Conservation (phyloP, 2,888 invertebrate species). For the Caenorhabditis angaria region DNA sequence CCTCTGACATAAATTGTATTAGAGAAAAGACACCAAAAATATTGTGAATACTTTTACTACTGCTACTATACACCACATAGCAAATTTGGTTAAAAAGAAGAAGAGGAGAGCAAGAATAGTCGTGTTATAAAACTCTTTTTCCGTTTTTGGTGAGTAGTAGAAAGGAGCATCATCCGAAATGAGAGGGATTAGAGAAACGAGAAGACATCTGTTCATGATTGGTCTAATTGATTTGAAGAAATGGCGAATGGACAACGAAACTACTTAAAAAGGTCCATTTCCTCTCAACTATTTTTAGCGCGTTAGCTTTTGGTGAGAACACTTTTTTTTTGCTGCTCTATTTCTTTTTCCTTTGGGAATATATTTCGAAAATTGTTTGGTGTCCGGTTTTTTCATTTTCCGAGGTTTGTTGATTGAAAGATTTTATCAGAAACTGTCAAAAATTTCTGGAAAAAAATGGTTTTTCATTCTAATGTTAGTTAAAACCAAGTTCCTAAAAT, state of each 20-base stretch:
- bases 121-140: neutral
- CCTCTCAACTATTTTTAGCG: neutral
- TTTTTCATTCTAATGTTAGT: neutral
- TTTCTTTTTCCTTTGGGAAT: neutral
- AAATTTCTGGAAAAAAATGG: too few relatives aligned
- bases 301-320: too few relatives aligned
- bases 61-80: neutral
- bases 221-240: neutral
- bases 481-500: neutral
- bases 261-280: neutral
- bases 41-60: neutral
- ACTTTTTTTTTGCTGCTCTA: neutral
- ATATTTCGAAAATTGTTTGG: neutral
- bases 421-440: too few relatives aligned
- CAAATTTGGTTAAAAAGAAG: neutral
- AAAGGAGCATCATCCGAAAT: neutral
- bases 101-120: neutral
- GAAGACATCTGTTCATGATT: slow-evolving; percentile 9
- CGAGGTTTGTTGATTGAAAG: too few relatives aligned
- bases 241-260: neutral
- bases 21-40: neutral
- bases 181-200: too few relatives aligned
- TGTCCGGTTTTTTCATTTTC: neutral
- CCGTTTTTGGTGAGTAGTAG: neutral
- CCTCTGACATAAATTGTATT: slow-evolving; percentile 4